Conservation (phyloP, 2,113 vertebrate species). For the Chlamydotis undulata region DNA sequence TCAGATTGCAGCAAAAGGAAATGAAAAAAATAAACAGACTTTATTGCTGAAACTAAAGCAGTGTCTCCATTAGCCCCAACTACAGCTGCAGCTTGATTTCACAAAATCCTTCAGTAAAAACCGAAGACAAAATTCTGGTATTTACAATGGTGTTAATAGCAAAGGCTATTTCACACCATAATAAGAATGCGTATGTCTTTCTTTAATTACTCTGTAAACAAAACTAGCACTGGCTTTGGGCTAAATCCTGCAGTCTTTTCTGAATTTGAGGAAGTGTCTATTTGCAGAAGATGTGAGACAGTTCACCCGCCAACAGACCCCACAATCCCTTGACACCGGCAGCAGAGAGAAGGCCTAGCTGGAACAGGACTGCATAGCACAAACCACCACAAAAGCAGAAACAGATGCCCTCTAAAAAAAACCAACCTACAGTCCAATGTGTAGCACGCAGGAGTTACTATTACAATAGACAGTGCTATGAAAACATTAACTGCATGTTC, state of each 20-base stretch:
- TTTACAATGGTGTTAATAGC: not conserved
- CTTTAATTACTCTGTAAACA: not conserved
- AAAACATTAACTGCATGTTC: not conserved
- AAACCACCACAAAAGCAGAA: not conserved
- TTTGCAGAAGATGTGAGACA: not conserved
- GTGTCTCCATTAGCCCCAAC: not conserved
- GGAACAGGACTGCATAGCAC: not conserved
- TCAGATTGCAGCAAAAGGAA: constrained; percentile 37
- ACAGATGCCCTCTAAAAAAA: not conserved
- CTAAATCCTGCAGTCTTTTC: not conserved
- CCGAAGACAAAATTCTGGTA: not conserved
- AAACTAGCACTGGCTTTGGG: not conserved
- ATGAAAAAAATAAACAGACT: constrained; percentile 43
- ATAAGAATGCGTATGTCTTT: not conserved
- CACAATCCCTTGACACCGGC: not conserved
- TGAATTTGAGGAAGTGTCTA: not conserved
- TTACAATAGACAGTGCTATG: not conserved
- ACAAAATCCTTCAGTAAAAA: constrained; percentile 13
- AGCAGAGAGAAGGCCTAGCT: not conserved
- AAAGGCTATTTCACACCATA: not conserved
- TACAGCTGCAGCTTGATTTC: not conserved
- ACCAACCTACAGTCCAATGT: not conserved
- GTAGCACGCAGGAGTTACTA: not conserved
- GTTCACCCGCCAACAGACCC: not conserved
- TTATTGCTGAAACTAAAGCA: constrained; percentile 16